Evolutionary conservation across 92 coral and sea anemone species (phyloP).

Genomic region (Paragorgia papillata): DNA sequence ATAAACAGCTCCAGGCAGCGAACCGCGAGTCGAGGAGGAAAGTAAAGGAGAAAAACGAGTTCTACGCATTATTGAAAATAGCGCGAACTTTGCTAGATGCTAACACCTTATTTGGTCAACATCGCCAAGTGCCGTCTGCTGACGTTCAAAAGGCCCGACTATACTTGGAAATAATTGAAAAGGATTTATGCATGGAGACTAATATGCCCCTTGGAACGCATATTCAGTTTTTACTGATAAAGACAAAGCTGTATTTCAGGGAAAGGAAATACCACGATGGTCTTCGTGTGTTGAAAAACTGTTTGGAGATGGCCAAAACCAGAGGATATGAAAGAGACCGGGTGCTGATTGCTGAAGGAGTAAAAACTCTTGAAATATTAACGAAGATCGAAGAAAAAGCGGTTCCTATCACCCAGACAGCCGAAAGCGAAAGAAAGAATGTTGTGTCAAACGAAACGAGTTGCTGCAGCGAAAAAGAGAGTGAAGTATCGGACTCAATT

Average conservation of each 20-base stretch:
- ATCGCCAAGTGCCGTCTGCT: background rate
- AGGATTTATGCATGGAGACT: background rate
- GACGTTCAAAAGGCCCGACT: background rate
- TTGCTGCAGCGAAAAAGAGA: background rate
- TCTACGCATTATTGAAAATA: conserved; percentile 7
- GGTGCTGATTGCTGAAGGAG: background rate
- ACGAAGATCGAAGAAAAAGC: no score
- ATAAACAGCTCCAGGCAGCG: background rate
- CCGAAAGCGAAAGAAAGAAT: background rate
- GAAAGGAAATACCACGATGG: background rate
- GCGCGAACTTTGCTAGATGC: conserved; percentile 26
- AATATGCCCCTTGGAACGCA: conserved; percentile 3
- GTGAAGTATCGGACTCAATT: background rate
- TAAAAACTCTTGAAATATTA: background rate
- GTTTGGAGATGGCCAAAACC: background rate
- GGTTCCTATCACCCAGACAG: no score
- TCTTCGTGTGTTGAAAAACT: background rate
- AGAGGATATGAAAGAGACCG: background rate
- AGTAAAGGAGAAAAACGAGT: background rate
- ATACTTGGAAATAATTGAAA: conserved; percentile 5
- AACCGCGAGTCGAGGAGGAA: background rate
- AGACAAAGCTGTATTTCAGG: background rate
- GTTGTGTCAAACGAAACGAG: background rate
- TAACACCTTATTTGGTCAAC: conserved; percentile 20
- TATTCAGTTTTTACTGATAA: conserved; percentile 1